A percentile compares a stretch with the other conserved stretches of the same genome.
Evolutionary conservation across 2,888 invertebrate genomes (phyloP).

Genomic region (Nebria salina): DNA sequence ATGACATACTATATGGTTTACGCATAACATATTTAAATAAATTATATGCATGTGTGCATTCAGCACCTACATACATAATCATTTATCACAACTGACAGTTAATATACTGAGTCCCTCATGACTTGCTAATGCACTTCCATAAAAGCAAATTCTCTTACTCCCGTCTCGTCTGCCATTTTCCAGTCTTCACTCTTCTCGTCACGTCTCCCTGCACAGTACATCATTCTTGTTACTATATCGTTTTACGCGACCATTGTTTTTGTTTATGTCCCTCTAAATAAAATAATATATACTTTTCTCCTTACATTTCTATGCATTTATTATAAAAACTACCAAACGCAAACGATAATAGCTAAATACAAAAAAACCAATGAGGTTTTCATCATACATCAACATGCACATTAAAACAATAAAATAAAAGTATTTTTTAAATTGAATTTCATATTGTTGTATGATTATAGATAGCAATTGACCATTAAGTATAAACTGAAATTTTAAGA

Average conservation of each 20-base stretch:
- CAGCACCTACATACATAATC: conserved; percentile 34
- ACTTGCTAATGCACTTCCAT: conserved; percentile 43
- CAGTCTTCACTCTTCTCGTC: neutral
- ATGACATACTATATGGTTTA: conserved; percentile 37
- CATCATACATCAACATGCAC: too few species aligned
- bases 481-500: neutral
- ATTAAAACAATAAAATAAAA: too few species aligned
- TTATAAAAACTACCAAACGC: conserved; percentile 14
- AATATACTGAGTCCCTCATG: conserved; percentile 37
- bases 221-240: neutral
- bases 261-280: conserved; percentile 7
- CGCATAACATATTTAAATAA: conserved; percentile 40
- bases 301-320: conserved; percentile 40
- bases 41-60: conserved; percentile 40
- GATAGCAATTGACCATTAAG: too few species aligned
- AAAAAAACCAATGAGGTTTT: too few species aligned
- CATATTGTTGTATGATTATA: too few species aligned
- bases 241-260: neutral
- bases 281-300: conserved; percentile 36
- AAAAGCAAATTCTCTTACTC: conserved; percentile 38
- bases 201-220: neutral
- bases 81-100: conserved; percentile 42
- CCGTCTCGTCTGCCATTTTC: neutral
- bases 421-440: too few species aligned
- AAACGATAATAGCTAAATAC: too few species aligned